Percentiles rank a stretch among this genome's conserved stretches.
These are phyloP conservation scores for Amiota minor DNA, from an alignment of 2,888 invertebrate species.

Conservation along the genomic window DNA sequence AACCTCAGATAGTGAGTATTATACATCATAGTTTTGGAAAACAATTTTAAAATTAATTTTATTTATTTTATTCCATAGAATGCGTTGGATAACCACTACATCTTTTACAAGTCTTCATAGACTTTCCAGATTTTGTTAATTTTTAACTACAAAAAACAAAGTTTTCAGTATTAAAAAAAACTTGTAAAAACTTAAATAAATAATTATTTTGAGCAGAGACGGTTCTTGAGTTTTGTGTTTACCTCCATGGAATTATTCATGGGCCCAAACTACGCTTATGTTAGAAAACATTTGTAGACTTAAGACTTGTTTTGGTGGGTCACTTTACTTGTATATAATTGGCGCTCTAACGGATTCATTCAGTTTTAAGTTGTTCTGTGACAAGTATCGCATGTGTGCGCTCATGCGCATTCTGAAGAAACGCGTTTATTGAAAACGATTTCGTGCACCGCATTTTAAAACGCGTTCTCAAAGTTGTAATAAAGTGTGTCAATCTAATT, in stretches of 20 bases:
- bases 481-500: slow-evolving; percentile 4
- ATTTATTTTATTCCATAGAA: slow-evolving; percentile 45
- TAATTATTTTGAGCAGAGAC: too few relatives aligned
- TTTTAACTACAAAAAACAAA: neutral
- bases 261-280: too few relatives aligned
- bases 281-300: too few relatives aligned
- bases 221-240: too few relatives aligned
- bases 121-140: too few relatives aligned
- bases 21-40: accelerated
- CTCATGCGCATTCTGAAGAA: slow-evolving; percentile 5
- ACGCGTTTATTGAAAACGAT: neutral
- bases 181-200: slow-evolving; percentile 21
- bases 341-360: too few relatives aligned
- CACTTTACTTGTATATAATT: too few relatives aligned
- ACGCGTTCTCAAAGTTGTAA: slow-evolving; percentile 11
- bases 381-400: neutral
- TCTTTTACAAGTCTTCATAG: too few relatives aligned
- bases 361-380: neutral
- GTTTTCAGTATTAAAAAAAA: slow-evolving; percentile 24
- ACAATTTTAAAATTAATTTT: neutral
- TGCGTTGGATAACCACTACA: slow-evolving; percentile 34
- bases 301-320: too few relatives aligned
- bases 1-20: slow-evolving; percentile 67
- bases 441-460: slow-evolving; percentile 3
- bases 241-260: too few relatives aligned